A percentile compares a stretch with the other conserved stretches of the same genome.
These are phyloP conservation scores for Anguilla anguilla DNA, from an alignment of 2,797 vertebrate genomes.

Conservation along the genomic window DNA sequence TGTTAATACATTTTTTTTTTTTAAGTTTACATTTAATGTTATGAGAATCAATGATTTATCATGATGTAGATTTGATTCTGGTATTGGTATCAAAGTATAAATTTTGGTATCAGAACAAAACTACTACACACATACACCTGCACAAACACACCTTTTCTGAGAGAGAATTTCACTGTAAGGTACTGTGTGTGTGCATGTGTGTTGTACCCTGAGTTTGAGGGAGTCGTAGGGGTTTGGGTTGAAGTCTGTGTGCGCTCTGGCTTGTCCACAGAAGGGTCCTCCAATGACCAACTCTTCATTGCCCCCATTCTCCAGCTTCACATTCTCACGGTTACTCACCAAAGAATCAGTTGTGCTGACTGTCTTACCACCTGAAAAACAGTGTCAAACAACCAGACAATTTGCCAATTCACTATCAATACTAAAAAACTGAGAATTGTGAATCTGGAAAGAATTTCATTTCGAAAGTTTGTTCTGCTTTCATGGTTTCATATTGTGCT, in stretches of 20 bases:
- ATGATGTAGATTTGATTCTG: too few species aligned
- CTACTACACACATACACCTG: too few species aligned
- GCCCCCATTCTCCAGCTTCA: constrained; percentile 96
- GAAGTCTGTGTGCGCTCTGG: constrained; percentile 89
- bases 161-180: not conserved
- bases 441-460: too few species aligned
- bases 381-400: not conserved
- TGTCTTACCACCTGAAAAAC: constrained; percentile 87
- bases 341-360: constrained; percentile 98
- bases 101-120: too few species aligned
- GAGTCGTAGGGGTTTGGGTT: constrained; percentile 92
- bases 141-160: too few species aligned
- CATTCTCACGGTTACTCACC: constrained; percentile 94
- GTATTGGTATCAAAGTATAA: not conserved
- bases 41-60: too few species aligned
- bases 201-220: constrained; percentile 88
- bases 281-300: constrained; percentile 94
- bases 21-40: too few species aligned
- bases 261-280: constrained; percentile 94
- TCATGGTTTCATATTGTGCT: too few species aligned
- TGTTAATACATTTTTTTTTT: too few species aligned
- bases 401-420: too few species aligned
- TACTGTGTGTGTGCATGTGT: not conserved
- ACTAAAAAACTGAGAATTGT: too few species aligned
- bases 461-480: too few species aligned